Base-by-base conservation (phyloP, 2,113 vertebrate species). In the Proteles cristata region DNA sequence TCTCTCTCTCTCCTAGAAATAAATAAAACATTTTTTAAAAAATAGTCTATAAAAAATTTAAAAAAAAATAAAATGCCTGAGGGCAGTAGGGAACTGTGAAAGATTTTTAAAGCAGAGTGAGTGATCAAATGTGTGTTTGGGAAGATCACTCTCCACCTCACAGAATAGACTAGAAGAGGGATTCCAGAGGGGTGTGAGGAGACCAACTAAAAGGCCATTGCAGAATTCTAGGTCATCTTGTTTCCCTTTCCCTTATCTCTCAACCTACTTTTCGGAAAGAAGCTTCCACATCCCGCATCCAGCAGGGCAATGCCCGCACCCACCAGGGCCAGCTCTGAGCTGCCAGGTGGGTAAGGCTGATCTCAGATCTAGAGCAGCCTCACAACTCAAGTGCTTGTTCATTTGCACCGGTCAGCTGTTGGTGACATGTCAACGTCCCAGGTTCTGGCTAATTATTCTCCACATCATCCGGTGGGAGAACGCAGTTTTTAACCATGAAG, bases 391-490 rank as follows among this genome's bases (percentile, higher is more conserved):
- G 3, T 35, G 33, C 88, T 88, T 81, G 33, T 90, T 73, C 53
- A 91, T 48, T 88, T 79, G n/a, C 88, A 86, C 73, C 65, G 33
- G 19, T 85, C 35, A 89, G 55, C 84, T 2, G 25, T 73, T 66
- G 45, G 76, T 73, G 82, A 71, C 43, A 55, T 82, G 88, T 91
- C 58, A 90, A 4, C 21, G 68, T 39, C n/a, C 71, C 15, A 66
- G 50, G 33, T 90, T 93, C 58, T 71, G 50, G 69, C 58, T 95
- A 77, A 98, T 86, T 71, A 39, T 48, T 80, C 77, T 91, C 19
- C 11, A 94, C 65, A 66, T 43, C 80, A 63, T 93, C 39, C 61
- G 23, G 79, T 26, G 33, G 50, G 45, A 94, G 43, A 74, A 93
- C 39, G 11, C 77, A 82, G 45, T 83, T 81, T 94, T 80, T 35